A percentile compares a stretch with the other conserved stretches of the same genome.
Conservation (phyloP, 2,797 vertebrate genomes). For the Epinephelus malabaricus region DNA sequence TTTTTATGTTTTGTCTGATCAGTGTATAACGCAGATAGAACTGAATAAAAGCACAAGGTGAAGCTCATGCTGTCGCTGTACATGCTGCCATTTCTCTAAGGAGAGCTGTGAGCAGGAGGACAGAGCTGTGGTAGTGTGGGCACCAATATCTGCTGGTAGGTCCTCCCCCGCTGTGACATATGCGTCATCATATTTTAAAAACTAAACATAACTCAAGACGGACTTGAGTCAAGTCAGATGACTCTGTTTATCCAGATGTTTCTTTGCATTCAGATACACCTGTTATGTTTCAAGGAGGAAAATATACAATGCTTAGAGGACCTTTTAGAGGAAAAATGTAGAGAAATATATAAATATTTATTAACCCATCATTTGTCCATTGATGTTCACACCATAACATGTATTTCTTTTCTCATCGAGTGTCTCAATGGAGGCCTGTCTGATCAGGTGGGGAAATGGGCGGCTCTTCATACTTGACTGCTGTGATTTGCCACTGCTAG, state of each 20-base stretch:
- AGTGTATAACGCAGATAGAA: no score
- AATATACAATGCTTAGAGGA: neutral
- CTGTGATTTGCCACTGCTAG: conserved; percentile 14
- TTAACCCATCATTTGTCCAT: conserved; percentile 53
- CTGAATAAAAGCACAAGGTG: no score
- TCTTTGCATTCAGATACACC: neutral
- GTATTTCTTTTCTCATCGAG: conserved; percentile 48
- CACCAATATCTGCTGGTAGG: no score
- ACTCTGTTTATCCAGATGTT: neutral
- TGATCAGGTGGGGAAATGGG: conserved; percentile 49
- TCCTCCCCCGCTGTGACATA: no score
- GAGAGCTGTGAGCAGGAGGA: no score
- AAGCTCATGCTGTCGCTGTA: no score
- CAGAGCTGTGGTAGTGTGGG: no score
- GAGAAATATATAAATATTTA: conserved; percentile 4
- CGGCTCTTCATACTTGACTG: conserved; percentile 37
- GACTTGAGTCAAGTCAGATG: no score
- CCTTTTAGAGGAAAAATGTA: neutral
- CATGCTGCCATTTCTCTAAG: no score
- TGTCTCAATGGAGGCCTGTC: conserved; percentile 46
- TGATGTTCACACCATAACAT: conserved; percentile 36
- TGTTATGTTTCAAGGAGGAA: neutral
- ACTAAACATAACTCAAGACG: no score
- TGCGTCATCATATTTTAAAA: no score
- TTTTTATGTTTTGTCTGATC: no score